Evolutionary conservation across 2,888 invertebrate species (phyloP).

Genomic region (Eristalis pertinax): DNA sequence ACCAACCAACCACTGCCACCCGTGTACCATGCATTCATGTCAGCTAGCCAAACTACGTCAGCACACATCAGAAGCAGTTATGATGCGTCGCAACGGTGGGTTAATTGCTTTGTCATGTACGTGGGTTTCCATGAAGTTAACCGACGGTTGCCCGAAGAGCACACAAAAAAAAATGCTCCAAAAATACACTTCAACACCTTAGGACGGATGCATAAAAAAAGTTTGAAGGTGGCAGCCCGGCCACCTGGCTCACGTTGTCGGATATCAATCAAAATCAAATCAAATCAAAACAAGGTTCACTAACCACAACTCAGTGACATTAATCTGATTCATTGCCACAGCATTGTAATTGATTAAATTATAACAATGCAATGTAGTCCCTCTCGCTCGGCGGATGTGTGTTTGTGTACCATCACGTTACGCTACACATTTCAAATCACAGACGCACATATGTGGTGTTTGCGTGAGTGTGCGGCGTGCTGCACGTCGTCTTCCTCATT

Average conservation of each 20-base stretch:
- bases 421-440: not conserved
- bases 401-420: not conserved
- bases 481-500: conserved; percentile 15
- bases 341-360: conserved; percentile 37
- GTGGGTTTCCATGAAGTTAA: no score
- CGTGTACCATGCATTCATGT: no score
- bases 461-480: not conserved
- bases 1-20: no score
- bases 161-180: no score
- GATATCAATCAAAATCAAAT: not conserved
- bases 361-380: conserved; percentile 21
- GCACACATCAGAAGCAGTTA: no score
- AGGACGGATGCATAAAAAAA: not conserved
- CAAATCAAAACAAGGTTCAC: not conserved
- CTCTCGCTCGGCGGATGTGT: not conserved
- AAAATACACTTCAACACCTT: not conserved
- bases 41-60: no score
- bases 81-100: no score
- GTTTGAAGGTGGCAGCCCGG: not conserved
- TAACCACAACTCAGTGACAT: conserved; percentile 3
- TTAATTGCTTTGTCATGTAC: no score
- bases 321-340: conserved; percentile 22
- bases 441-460: not conserved
- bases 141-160: no score
- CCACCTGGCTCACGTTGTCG: not conserved